Evolutionary conservation across 2,888 invertebrate species (phyloP), one percentile per base, ranked within the genome.

Genomic region (Nasonia oneida): DNA sequence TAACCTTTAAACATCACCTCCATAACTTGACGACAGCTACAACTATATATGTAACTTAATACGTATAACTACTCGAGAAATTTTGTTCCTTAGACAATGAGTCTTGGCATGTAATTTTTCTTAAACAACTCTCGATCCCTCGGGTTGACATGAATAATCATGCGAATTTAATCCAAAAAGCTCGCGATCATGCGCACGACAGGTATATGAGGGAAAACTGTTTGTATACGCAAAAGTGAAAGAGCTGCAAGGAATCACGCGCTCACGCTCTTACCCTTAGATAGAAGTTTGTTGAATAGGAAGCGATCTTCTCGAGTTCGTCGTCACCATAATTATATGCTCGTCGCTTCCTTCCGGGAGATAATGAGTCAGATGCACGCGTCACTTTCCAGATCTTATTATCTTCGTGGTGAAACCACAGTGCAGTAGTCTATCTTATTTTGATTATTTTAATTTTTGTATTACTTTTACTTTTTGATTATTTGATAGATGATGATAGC

Each of bases 61-160:
- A n/a, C 18, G 8, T 61, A 14, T 12, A 29, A 15, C 33, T 33
- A 14, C 12, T 23, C 8, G 10, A 29, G 0, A 67, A 67, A 3
- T 67, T 67, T 67, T 29, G n/a, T 33, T 23, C 39, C 29, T 42
- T 47, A 12, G n/a, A n/a, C n/a, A 61, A 61, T 18, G n/a, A 61
- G 47, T 18, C 23, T 73, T 0, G 42, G 23, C 39, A 8, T 39
- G 1, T 47, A 47, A 3, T 39, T 15, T 23, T 42, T 15, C 73
- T 42, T 18, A 42, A 47, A 47, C 47, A 42, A 23, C 47, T 47
- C 47, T n/a, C n/a, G 10, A 67, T 29, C 8, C 33, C 29, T 14
- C 1, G 14, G 67, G 33, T 33, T 67, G 23, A 37, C 70, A 83
- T 73, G 78, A 78, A 83, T 83, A 83, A 78, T 47, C 64, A 79